Evolutionary conservation across 2,113 vertebrate genomes (phyloP).

Genomic region (Oncorhynchus mykiss): DNA sequence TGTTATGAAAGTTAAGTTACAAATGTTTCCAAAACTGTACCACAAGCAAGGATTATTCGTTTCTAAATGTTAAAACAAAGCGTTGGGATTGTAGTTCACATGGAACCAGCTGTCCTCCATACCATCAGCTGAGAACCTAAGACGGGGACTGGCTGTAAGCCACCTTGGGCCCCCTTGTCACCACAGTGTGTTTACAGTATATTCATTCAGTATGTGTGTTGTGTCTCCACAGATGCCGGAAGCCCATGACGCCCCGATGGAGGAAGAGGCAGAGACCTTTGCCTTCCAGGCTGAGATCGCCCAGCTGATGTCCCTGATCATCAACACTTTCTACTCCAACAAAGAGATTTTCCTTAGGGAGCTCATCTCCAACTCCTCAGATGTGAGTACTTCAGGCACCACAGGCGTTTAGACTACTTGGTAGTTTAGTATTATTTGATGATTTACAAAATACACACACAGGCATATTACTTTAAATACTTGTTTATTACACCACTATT

Average conservation of each 20-base stretch:
- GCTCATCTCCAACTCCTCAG: constrained; percentile 82
- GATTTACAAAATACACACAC: neutral
- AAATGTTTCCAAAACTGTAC: too few species aligned
- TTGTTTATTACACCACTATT: neutral
- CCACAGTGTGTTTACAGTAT: neutral
- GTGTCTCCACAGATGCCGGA: constrained; percentile 75
- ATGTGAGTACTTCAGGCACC: constrained; percentile 63
- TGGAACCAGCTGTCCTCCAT: too few species aligned
- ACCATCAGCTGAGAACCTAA: too few species aligned
- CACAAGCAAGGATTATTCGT: too few species aligned
- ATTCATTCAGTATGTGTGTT: neutral
- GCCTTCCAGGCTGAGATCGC: constrained; percentile 84
- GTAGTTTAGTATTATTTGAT: too few species aligned
- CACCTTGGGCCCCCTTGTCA: too few species aligned
- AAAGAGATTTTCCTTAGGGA: constrained; percentile 83
- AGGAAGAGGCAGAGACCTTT: constrained; percentile 79
- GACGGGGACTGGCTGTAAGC: too few species aligned
- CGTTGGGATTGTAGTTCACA: too few species aligned
- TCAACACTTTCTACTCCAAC: constrained; percentile 84
- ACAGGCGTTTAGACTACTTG: too few species aligned
- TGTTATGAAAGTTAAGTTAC: too few species aligned
- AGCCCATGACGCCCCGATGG: constrained; percentile 68
- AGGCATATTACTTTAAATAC: neutral
- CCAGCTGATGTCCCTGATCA: constrained; percentile 83
- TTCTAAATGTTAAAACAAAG: too few species aligned